Conservation (phyloP, 1,140 invertebrate genomes). For the Batillaria attramentaria region DNA sequence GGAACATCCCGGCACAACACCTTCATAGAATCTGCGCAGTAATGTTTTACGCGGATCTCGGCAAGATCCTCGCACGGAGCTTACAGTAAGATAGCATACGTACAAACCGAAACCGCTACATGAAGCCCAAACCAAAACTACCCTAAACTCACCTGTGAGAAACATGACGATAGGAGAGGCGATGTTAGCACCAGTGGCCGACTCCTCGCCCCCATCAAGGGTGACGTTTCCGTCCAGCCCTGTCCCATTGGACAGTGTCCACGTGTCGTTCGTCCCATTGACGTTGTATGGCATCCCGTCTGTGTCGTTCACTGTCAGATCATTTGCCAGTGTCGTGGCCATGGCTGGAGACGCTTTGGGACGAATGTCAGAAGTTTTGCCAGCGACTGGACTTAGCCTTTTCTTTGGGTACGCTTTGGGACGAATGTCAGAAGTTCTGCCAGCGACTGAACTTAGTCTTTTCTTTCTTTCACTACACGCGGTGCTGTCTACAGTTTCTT, state of each 20-base stretch:
- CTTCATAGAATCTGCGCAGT: too few species aligned
- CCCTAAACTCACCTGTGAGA: slow-evolving; percentile 36
- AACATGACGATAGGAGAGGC: slow-evolving; percentile 56
- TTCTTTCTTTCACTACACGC: too few species aligned
- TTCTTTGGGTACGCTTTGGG: not conserved
- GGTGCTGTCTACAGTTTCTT: too few species aligned
- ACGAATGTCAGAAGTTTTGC: not conserved
- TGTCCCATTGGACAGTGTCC: not conserved
- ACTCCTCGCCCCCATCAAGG: not conserved
- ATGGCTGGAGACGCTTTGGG: not conserved
- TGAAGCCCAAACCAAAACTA: not conserved
- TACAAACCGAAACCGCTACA: not conserved
- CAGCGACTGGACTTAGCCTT: not conserved
- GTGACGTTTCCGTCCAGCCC: not conserved
- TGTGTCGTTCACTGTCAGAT: not conserved
- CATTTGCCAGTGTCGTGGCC: not conserved
- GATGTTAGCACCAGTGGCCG: slow-evolving; percentile 50
- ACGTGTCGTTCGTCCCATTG: not conserved
- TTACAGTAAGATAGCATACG: not conserved
- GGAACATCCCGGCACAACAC: too few species aligned
- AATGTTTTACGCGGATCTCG: too few species aligned
- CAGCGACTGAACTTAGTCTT: not conserved
- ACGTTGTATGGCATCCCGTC: not conserved
- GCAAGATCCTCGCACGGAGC: too few species aligned
- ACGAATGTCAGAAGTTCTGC: not conserved